phyloP scores from a whole-genome alignment of 2,113 vertebrate species.

The Ia io region DNA sequence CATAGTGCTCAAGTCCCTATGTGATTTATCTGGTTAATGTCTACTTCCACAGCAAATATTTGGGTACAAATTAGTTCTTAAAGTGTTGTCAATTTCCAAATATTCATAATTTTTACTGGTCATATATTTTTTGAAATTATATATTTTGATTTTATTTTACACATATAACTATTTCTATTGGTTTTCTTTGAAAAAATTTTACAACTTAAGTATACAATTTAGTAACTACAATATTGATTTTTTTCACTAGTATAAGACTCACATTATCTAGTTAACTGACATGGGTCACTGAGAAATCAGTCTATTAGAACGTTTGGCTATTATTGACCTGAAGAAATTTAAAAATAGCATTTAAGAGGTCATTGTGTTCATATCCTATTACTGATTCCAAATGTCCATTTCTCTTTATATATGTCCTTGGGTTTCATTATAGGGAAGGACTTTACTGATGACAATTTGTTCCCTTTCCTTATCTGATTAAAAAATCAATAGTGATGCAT shows the following conservation, averaged over 20 bases:
- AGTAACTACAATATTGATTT: slow-evolving; percentile 51
- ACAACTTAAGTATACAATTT: not conserved
- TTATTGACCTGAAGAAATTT: slow-evolving; percentile 22
- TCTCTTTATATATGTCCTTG: slow-evolving; percentile 18
- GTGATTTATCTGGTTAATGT: not conserved
- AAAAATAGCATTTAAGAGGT: not conserved
- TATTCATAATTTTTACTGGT: not conserved
- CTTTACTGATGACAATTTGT: slow-evolving; percentile 45
- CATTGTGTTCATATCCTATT: slow-evolving; percentile 18
- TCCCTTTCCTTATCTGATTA: slow-evolving; percentile 57
- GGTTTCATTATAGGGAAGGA: slow-evolving; percentile 42
- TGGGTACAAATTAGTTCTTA: not conserved
- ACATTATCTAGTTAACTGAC: slow-evolving; percentile 40
- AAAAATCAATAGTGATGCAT: slow-evolving; percentile 60
- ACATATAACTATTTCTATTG: not conserved
- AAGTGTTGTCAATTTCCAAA: not conserved
- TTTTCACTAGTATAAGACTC: not conserved
- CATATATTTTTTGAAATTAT: not conserved
- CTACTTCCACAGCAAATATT: not conserved
- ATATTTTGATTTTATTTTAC: not conserved
- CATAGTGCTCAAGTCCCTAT: not conserved
- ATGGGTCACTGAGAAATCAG: slow-evolving; percentile 46
- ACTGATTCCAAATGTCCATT: slow-evolving; percentile 1
- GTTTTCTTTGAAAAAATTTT: not conserved
- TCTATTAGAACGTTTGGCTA: slow-evolving; percentile 55